Conservation (phyloP, 1,140 invertebrate species). For the Drosophila repletoides region DNA sequence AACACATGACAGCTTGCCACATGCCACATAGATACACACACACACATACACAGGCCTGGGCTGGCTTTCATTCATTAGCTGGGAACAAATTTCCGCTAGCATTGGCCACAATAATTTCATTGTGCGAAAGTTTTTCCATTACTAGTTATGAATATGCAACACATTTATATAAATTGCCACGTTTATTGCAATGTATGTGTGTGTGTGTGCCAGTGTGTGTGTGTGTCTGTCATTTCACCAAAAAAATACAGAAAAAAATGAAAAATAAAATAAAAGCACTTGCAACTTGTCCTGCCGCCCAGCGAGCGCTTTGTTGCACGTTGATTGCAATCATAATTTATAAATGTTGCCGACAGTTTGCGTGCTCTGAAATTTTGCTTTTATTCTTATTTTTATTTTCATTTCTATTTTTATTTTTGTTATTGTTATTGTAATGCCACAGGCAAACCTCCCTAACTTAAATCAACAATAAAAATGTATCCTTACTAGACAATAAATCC, state of each 20-base stretch:
- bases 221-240: conserved; percentile 61
- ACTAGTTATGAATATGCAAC: conserved; percentile 75
- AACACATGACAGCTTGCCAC: conserved; percentile 10
- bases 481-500: no score
- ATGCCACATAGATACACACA: background rate
- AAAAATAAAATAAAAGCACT: conserved; percentile 20
- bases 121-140: conserved; percentile 70
- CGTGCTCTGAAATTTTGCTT: conserved; percentile 41
- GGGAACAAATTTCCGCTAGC: conserved; percentile 41
- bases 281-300: conserved; percentile 25
- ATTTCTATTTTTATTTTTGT: background rate
- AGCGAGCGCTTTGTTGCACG: conserved; percentile 63
- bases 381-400: conserved; percentile 4
- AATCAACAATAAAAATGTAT: no score
- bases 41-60: background rate
- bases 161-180: conserved; percentile 79
- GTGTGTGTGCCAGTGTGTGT: conserved; percentile 23
- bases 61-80: conserved; percentile 57
- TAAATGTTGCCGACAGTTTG: conserved; percentile 76
- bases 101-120: conserved; percentile 56
- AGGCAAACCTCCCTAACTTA: no score
- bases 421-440: background rate
- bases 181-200: conserved; percentile 52
- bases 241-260: conserved; percentile 37
- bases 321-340: conserved; percentile 81